These are phyloP conservation scores for Leptocoma aspasia DNA, from an alignment of 2,113 vertebrate species.

Conservation along the genomic window DNA sequence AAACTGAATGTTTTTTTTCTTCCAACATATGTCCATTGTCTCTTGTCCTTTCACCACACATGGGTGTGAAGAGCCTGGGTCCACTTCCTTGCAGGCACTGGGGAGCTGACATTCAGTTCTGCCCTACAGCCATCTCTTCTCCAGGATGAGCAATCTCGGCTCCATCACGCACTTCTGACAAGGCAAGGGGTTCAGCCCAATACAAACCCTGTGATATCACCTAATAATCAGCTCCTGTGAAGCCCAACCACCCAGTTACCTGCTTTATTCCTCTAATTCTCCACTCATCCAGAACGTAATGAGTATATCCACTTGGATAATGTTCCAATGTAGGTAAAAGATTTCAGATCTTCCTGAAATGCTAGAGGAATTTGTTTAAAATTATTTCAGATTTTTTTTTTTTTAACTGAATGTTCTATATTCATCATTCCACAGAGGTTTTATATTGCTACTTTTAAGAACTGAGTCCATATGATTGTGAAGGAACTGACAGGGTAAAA, in stretches of 20 bases:
- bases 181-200: background rate
- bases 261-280: background rate
- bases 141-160: background rate
- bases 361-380: background rate
- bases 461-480: background rate
- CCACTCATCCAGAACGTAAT: background rate
- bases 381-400: background rate
- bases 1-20: background rate
- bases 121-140: background rate
- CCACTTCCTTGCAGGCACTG: accelerated
- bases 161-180: accelerated
- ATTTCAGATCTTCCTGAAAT: background rate
- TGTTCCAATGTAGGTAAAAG: background rate
- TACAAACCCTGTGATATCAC: background rate
- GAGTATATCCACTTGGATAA: background rate
- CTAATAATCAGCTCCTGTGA: background rate
- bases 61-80: accelerated
- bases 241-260: background rate
- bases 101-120: accelerated
- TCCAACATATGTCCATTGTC: accelerated
- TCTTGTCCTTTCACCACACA: background rate
- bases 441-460: background rate
- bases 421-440: background rate
- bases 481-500: background rate
- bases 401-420: background rate